A percentile compares a stretch with the other conserved stretches of the same genome.
phyloP scores from a whole-genome alignment of 2,797 vertebrate species.

The Anableps anableps region DNA sequence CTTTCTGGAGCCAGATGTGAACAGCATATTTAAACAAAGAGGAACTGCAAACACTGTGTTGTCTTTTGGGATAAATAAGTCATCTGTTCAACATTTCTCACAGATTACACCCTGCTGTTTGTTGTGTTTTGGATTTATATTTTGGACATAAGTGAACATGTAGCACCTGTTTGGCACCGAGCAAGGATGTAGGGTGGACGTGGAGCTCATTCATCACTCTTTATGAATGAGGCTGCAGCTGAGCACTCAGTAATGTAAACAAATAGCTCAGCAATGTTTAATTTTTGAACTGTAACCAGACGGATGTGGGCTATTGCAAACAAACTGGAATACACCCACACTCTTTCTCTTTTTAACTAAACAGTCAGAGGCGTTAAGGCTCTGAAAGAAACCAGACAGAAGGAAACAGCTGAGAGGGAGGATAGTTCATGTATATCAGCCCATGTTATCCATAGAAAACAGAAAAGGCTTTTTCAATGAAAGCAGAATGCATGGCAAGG shows the following conservation, averaged over 20 bases:
- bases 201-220: constrained; percentile 48
- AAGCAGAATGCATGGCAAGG: constrained; percentile 54
- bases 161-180: constrained; percentile 27
- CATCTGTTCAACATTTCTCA: constrained; percentile 3
- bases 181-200: constrained; percentile 19
- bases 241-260: constrained; percentile 43
- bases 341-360: neutral
- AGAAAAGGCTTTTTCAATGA: constrained; percentile 33
- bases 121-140: neutral
- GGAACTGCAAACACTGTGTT: constrained; percentile 4
- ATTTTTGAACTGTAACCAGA: constrained; percentile 2
- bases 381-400: constrained; percentile 1
- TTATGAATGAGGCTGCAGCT: constrained; percentile 53
- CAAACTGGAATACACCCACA: constrained; percentile 9
- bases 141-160: neutral
- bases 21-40: constrained; percentile 10
- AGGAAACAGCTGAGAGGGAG: neutral
- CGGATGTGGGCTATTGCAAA: neutral
- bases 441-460: neutral
- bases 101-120: neutral
- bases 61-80: constrained; percentile 9
- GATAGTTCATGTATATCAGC: neutral
- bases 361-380: neutral
- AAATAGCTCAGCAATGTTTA: constrained; percentile 31
- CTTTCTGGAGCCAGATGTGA: constrained; percentile 21